Base-by-base conservation (phyloP, 2,113 vertebrate species). In the Climacteris rufus region DNA sequence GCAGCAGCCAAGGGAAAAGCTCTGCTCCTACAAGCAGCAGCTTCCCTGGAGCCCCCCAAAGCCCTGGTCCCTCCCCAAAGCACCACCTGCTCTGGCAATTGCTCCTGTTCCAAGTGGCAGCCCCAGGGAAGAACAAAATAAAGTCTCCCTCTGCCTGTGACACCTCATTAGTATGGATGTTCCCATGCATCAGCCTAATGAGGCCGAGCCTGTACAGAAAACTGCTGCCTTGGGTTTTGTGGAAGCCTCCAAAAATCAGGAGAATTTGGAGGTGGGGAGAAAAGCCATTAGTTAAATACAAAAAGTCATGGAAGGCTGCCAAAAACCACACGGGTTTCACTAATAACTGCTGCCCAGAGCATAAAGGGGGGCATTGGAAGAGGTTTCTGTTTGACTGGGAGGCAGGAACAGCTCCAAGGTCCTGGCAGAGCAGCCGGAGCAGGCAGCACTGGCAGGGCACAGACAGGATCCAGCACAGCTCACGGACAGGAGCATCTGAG, bases 181-280 rank as follows among this genome's bases (percentile, higher is more conserved):
- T 91, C 71, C 87, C 93, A 96, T 94, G 83, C 87, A 93, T 93
- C 94, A 95, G 16, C 72, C 92, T 90, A 97, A 96, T 25, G 93
- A 98, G 94, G 91, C 88, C 35, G 1, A 33, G 77, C 90, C 92
- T 25, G 52, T 90, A 61, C 54, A 64, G 31, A 57, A 50, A 96
- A 95, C 90, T 66, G 87, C 95, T 92, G 90, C 76, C 91, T 52
- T 42, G 94, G 90, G 83, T 30, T 60, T 63, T 83, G 56, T 14
- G 37, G 47, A 35, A 93, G 77, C 97, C 96, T 75, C 78, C 35
- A 68, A 93, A 87, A 44, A 66, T 18, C 57, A 35, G 47, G 54
- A 77, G 82, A 65, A 93, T 89, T 76, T 71, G 1, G 2, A 31
- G 20, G 31, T 42, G 3, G 11, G 60, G 87, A 94, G 86, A 77